These are phyloP conservation scores for Pollenia labialis DNA, from an alignment of 2,888 invertebrate genomes.

Conservation along the genomic window DNA sequence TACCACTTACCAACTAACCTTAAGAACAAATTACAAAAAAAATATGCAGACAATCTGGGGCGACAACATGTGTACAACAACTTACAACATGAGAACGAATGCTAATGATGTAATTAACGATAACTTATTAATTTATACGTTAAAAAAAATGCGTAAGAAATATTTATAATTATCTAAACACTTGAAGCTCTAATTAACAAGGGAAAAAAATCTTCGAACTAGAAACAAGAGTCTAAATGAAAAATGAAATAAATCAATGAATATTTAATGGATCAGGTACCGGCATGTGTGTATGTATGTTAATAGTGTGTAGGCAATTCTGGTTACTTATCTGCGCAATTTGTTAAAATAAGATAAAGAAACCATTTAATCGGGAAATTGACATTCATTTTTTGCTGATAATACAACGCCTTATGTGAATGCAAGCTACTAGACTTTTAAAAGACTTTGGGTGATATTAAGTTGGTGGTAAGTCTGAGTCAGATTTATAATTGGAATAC, in stretches of 20 bases:
- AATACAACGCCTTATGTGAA: background rate
- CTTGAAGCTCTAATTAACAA: conserved; percentile 31
- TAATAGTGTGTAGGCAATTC: background rate
- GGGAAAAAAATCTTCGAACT: background rate
- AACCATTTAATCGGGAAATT: conserved; percentile 11
- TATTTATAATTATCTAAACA: background rate
- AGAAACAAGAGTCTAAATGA: background rate
- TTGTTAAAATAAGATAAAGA: conserved; percentile 25
- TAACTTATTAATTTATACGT: conserved; percentile 46
- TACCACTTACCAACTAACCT: background rate
- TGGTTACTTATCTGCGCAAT: conserved; percentile 17
- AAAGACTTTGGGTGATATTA: no score
- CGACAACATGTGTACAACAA: background rate
- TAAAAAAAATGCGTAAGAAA: conserved; percentile 1
- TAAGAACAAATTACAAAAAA: background rate
- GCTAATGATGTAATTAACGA: conserved; percentile 38
- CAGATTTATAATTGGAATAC: no score
- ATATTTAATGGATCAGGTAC: conserved; percentile 19
- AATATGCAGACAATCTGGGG: conserved; percentile 6
- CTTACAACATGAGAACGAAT: conserved; percentile 27
- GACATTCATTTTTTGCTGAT: conserved; percentile 6
- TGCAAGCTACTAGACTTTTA: background rate
- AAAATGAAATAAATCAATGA: conserved; percentile 7
- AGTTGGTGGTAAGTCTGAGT: no score
- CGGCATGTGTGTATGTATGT: background rate